Percentiles rank a stretch among this genome's conserved stretches.
Evolutionary conservation across 2,888 invertebrate genomes (phyloP).

Genomic region (Drosophila differens): DNA sequence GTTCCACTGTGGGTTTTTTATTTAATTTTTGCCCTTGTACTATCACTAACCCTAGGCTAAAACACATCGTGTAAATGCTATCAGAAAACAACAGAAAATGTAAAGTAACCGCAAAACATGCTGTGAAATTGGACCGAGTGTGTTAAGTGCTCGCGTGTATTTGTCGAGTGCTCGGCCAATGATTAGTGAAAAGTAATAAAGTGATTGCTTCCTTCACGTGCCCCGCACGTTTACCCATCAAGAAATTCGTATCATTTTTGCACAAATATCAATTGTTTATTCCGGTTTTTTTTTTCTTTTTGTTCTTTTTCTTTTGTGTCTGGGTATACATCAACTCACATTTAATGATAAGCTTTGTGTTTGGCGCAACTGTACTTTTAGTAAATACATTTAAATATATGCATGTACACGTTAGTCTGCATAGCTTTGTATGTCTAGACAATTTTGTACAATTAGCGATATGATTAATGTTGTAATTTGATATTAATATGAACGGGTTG

Average conservation of each 20-base stretch:
- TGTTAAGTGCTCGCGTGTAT: conserved; percentile 5
- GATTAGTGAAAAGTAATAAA: conserved; percentile 21
- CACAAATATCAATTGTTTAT: conserved; percentile 61
- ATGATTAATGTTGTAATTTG: conserved; percentile 47
- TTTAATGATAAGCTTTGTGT: conserved; percentile 58
- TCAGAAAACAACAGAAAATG: background rate
- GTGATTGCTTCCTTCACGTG: conserved; percentile 55
- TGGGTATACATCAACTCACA: conserved; percentile 67
- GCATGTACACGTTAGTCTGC: background rate
- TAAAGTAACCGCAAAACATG: background rate
- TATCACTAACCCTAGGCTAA: background rate
- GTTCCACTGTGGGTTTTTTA: background rate
- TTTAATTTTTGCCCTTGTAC: background rate
- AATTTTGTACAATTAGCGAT: conserved; percentile 46
- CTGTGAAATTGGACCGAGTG: background rate
- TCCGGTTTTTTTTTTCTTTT: conserved; percentile 6
- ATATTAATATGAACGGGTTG: conserved; percentile 20
- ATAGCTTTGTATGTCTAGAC: conserved; percentile 1
- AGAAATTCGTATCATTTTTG: conserved; percentile 23
- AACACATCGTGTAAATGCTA: background rate
- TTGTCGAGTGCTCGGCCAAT: conserved; percentile 8
- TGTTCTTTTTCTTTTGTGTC: background rate
- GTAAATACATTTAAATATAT: conserved; percentile 19
- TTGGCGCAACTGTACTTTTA: conserved; percentile 61
- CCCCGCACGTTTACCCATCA: conserved; percentile 54